These are phyloP conservation scores for Mimachlamys varia DNA, from an alignment of 2,888 invertebrate species.

Conservation along the genomic window DNA sequence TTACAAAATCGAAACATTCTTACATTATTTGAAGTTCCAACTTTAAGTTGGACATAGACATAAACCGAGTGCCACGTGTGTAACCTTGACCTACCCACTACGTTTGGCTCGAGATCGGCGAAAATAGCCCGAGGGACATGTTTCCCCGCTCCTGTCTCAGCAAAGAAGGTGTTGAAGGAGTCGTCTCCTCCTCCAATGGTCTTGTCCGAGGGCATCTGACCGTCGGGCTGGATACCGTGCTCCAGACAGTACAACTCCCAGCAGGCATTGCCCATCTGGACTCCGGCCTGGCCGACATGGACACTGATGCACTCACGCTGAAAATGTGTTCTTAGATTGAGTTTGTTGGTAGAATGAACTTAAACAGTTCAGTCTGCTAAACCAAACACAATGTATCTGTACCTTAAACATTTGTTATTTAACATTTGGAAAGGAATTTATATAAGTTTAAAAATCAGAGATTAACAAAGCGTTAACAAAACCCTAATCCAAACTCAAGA, in stretches of 20 bases:
- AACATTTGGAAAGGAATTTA: no score
- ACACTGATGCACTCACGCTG: constrained; percentile 82
- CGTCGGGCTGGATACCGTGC: constrained; percentile 84
- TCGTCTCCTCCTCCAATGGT: constrained; percentile 87
- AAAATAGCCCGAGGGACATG: constrained; percentile 84
- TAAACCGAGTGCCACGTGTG: no score
- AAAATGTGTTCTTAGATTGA: not conserved
- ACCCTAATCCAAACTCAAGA: no score
- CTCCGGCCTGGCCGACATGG: constrained; percentile 83
- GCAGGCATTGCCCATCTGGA: constrained; percentile 84
- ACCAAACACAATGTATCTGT: no score
- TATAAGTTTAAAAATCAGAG: no score
- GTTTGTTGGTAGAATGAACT: no score
- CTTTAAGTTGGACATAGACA: no score
- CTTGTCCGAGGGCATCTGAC: constrained; percentile 89
- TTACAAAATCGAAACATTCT: no score
- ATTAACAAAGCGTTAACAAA: no score
- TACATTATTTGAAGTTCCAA: no score
- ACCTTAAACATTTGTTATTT: no score
- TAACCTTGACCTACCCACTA: constrained; percentile 86
- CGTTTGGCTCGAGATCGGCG: constrained; percentile 97
- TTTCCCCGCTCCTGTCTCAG: constrained; percentile 96
- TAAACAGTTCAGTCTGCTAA: no score
- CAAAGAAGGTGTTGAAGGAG: constrained; percentile 91
- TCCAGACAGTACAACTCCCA: constrained; percentile 85